Conservation (phyloP, 2,113 vertebrate species). For the Protobothrops flavoviridis region DNA sequence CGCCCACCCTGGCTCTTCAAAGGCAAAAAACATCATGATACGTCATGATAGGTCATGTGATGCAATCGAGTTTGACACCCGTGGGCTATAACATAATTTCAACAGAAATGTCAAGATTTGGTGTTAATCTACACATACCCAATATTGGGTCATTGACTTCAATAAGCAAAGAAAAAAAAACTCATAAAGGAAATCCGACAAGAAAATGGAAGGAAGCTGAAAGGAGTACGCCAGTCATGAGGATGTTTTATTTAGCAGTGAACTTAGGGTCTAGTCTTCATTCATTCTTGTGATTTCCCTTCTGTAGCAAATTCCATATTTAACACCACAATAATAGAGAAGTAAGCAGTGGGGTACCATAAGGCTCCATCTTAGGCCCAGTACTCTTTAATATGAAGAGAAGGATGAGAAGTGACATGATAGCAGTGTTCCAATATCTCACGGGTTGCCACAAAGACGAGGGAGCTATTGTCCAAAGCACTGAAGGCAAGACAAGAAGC, state of each 20-base stretch:
- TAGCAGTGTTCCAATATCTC: no score
- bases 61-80: no score
- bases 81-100: not conserved
- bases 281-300: not conserved
- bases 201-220: not conserved
- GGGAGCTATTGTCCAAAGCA: no score
- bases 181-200: not conserved
- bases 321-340: not conserved
- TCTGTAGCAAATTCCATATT: not conserved
- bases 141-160: not conserved
- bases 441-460: no score
- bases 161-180: not conserved
- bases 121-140: not conserved
- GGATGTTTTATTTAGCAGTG: not conserved
- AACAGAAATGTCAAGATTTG: not conserved
- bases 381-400: no score
- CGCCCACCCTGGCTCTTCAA: no score
- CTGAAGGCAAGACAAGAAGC: no score
- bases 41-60: no score
- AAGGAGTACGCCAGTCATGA: not conserved
- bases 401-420: no score
- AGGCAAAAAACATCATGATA: no score
- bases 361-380: no score
- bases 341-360: no score
- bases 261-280: not conserved